Conservation (phyloP, 2,888 invertebrate genomes). For the Panzeria rudis region DNA sequence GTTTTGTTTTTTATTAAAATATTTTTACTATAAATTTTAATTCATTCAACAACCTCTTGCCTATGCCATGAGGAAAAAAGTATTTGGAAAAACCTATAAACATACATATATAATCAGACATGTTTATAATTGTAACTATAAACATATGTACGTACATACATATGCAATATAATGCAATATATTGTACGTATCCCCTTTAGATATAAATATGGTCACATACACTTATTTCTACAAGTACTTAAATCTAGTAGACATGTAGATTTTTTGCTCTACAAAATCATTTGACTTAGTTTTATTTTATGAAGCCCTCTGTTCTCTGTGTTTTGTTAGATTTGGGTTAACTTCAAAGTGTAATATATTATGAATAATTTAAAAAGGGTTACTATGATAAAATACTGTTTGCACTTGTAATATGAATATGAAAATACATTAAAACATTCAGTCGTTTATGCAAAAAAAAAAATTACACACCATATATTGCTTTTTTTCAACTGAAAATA, state of each 20-base stretch:
- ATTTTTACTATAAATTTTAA: conserved; percentile 51
- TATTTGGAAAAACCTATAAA: conserved; percentile 35
- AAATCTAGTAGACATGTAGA: conserved; percentile 32
- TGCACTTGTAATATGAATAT: conserved; percentile 64
- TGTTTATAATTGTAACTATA: neutral
- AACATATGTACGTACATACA: neutral
- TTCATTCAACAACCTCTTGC: conserved; percentile 53
- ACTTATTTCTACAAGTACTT: conserved; percentile 4
- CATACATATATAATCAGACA: neutral
- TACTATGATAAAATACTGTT: conserved; percentile 49
- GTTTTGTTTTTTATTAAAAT: conserved; percentile 41
- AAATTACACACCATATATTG: neutral
- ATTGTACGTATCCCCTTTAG: conserved; percentile 26
- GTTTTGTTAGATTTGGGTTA: conserved; percentile 56
- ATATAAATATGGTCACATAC: conserved; percentile 14
- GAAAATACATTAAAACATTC: conserved; percentile 41
- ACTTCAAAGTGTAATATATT: conserved; percentile 67
- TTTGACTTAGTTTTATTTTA: conserved; percentile 42
- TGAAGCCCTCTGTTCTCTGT: neutral
- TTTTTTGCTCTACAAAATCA: conserved; percentile 38
- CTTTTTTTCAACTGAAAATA: conserved; percentile 34
- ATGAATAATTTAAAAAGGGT: conserved; percentile 67
- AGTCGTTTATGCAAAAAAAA: neutral
- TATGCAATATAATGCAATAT: neutral
- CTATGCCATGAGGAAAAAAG: neutral